phyloP scores from a whole-genome alignment of 1,140 invertebrate genomes.

The Drosophila carrolli region DNA sequence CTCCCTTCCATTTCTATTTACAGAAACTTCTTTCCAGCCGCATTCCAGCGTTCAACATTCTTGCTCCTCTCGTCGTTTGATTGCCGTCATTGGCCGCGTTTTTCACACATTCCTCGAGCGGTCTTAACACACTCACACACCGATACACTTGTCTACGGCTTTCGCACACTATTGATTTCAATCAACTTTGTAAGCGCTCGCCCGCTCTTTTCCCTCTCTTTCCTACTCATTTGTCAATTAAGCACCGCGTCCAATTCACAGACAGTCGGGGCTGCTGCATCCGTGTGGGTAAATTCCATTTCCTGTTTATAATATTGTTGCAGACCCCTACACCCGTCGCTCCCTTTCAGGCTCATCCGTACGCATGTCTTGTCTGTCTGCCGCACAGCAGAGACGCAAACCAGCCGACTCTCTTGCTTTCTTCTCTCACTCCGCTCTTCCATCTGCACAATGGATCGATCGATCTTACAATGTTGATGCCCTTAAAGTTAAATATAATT shows the following conservation, averaged over 20 bases:
- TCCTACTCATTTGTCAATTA: conserved; percentile 77
- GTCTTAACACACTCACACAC: conserved; percentile 39
- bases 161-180: conserved; percentile 77
- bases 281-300: conserved; percentile 79
- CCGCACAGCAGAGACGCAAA: conserved; percentile 23
- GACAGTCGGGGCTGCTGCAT: conserved; percentile 12
- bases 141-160: conserved; percentile 56
- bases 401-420: conserved; percentile 22
- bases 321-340: conserved; percentile 26
- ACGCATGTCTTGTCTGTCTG: conserved; percentile 45
- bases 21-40: conserved; percentile 27
- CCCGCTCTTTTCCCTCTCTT: conserved; percentile 30
- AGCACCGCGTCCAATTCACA: conserved; percentile 69
- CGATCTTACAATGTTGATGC: too few relatives aligned
- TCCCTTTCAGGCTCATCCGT: conserved; percentile 9
- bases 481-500: too few relatives aligned
- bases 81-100: conserved; percentile 78
- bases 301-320: conserved; percentile 78
- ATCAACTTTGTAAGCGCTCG: conserved; percentile 65
- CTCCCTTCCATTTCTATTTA: conserved; percentile 1
- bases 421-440: conserved; percentile 5
- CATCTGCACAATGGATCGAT: conserved; percentile 27
- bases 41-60: conserved; percentile 79
- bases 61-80: conserved; percentile 55
- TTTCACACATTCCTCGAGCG: conserved; percentile 75